Base-by-base conservation (phyloP, 2,888 invertebrate genomes). In the Protophormia terraenovae region DNA sequence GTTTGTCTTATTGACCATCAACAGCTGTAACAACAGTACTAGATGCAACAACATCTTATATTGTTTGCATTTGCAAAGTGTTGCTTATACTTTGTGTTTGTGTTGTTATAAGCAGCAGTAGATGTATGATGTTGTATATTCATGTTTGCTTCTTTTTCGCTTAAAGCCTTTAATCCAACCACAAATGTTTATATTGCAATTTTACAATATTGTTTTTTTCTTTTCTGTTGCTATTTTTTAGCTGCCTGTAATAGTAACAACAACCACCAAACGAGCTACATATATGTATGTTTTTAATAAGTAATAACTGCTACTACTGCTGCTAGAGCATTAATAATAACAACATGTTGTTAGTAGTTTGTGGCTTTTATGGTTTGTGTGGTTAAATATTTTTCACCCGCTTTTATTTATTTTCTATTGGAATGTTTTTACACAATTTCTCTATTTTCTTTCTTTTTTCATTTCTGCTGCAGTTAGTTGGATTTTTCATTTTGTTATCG, bases 351-450 rank as follows among this genome's bases (percentile, higher is more conserved):
- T 62, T 75, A 60, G 73, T 60, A 47, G 41, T 77, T 81, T 83
- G 82, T 41, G 78, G 82, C 58, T 75, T 66, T 76, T 24, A 72
- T 86, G 76, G 75, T 71, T 72, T 80, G 27, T 85, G 78, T 64
- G 85, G 75, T 73, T 64, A 55, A 73, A 64, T 80, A 69, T 72
- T 71, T 75, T 79, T 76, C 79, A 72, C 64, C 75, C 71, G 62
- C 85, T 77, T 71, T 76, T 69, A 53, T 45, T 62, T 53, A 19
- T 53, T 79, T 53, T 29, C 32, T 16, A 58, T 29, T 67, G 45
- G 16, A 29, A 53, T 64, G n/a, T 41, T 66, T 82, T 50, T 60
- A 12, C 41, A 16, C 24, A 64, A 32, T 72, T 53, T 55, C 38
- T 69, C 45, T 27, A 16, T 60, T 69, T 67, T 67, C 64, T 72